Percentiles rank a stretch among this genome's conserved stretches.
phyloP scores from a whole-genome alignment of 2,113 vertebrate genomes.

The Pipa parva region DNA sequence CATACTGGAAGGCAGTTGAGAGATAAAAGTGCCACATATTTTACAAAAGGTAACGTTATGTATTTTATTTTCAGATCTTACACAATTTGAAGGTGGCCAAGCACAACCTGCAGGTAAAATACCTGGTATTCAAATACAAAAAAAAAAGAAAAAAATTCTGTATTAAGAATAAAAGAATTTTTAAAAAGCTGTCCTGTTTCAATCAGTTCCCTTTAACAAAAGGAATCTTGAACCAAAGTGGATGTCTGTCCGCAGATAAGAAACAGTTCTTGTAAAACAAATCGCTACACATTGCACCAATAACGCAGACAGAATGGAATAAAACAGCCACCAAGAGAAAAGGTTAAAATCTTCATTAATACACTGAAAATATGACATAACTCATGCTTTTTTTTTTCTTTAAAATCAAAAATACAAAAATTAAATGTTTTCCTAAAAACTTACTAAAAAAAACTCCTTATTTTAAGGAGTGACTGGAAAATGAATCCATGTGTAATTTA shows the following conservation, averaged over 20 bases:
- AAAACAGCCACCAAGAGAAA: slow-evolving; percentile 91
- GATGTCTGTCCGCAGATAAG: slow-evolving; percentile 51
- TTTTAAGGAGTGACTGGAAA: slow-evolving; percentile 90
- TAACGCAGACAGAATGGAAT: slow-evolving; percentile 85
- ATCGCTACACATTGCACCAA: slow-evolving; percentile 87
- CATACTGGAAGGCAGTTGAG: no score
- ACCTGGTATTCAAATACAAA: slow-evolving; percentile 77
- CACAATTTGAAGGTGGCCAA: neutral
- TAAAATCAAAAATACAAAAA: slow-evolving; percentile 98
- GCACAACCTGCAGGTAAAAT: slow-evolving; percentile 81
- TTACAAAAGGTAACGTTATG: slow-evolving; percentile 4
- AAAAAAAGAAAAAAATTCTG: slow-evolving; percentile 62
- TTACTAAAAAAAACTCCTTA: slow-evolving; percentile 78
- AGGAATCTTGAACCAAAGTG: slow-evolving; percentile 86
- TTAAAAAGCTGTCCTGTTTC: slow-evolving; percentile 85
- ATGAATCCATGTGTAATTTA: slow-evolving; percentile 94
- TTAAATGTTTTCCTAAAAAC: slow-evolving; percentile 81
- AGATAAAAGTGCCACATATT: neutral
- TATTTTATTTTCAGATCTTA: slow-evolving; percentile 11
- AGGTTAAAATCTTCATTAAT: slow-evolving; percentile 99
- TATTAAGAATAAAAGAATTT: slow-evolving; percentile 56
- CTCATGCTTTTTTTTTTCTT: slow-evolving; percentile 86
- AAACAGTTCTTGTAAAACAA: slow-evolving; percentile 59
- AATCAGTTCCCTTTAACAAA: slow-evolving; percentile 74
- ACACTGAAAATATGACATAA: slow-evolving; percentile 97